phyloP scores from a whole-genome alignment of 2,888 invertebrate species.

The Notodromas monacha region DNA sequence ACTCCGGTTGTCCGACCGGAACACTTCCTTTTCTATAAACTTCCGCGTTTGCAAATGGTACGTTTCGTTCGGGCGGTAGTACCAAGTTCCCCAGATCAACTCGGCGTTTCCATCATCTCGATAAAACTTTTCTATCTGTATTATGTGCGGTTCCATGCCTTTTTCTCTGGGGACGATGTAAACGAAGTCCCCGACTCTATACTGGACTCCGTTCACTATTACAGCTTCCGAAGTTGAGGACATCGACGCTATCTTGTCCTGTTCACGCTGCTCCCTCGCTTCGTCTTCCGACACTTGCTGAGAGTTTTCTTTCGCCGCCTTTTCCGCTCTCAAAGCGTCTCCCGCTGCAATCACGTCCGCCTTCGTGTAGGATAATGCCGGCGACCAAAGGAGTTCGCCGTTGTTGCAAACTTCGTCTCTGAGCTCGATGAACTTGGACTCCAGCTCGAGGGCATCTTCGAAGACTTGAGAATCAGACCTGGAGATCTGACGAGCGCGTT shows the following conservation, averaged over 20 bases:
- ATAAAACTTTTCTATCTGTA: constrained; percentile 62
- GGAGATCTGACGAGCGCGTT: constrained; percentile 47
- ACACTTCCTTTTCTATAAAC: constrained; percentile 82
- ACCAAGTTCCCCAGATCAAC: constrained; percentile 59
- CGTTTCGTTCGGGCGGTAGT: constrained; percentile 70
- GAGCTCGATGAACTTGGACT: constrained; percentile 42
- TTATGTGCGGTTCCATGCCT: constrained; percentile 35
- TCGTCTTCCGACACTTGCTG: no score
- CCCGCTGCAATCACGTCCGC: constrained; percentile 38
- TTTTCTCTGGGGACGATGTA: constrained; percentile 27
- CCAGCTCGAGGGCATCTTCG: constrained; percentile 75
- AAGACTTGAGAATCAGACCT: constrained; percentile 77
- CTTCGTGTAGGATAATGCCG: constrained; percentile 47
- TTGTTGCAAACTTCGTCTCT: constrained; percentile 37
- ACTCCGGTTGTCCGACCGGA: constrained; percentile 64
- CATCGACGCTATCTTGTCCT: constrained; percentile 7
- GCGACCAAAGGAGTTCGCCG: constrained; percentile 43
- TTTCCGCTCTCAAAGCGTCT: constrained; percentile 37
- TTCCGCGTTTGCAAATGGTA: constrained; percentile 77
- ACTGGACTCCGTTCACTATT: constrained; percentile 38
- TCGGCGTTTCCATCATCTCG: constrained; percentile 46
- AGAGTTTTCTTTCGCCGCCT: constrained; percentile 26
- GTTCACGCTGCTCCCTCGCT: constrained; percentile 13
- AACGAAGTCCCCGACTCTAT: constrained; percentile 59
- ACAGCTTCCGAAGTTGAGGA: no score